Conservation (phyloP, 2,888 invertebrate genomes). For the Apomyelois bistriatella region DNA sequence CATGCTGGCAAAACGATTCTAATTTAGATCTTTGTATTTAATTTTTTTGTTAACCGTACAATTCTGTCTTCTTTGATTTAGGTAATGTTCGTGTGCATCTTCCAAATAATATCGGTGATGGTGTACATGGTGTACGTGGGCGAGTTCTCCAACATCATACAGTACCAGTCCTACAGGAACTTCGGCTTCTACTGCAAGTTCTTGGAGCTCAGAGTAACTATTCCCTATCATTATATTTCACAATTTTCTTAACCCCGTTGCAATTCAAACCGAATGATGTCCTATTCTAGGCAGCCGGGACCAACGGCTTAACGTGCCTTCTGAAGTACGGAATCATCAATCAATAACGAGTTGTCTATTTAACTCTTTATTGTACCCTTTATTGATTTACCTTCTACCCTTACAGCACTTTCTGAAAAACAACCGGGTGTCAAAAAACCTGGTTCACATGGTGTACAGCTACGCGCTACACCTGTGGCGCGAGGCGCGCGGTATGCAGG, state of each 20-base stretch:
- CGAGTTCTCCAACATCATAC: constrained; percentile 65
- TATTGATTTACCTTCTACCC: no score
- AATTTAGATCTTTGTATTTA: no score
- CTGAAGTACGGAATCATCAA: no score
- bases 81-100: constrained; percentile 53
- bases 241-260: no score
- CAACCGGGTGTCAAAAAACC: constrained; percentile 56
- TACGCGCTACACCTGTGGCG: constrained; percentile 60
- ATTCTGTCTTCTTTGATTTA: constrained; percentile 20
- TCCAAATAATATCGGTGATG: constrained; percentile 56
- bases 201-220: constrained; percentile 53
- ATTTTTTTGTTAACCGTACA: neutral
- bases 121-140: constrained; percentile 63
- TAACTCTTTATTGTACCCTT: no score
- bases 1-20: no score
- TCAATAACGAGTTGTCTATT: no score
- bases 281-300: no score
- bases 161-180: constrained; percentile 55
- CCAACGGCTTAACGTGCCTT: no score
- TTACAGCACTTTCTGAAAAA: constrained; percentile 54
- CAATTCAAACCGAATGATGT: no score
- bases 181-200: constrained; percentile 58
- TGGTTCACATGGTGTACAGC: constrained; percentile 47
- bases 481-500: constrained; percentile 53
- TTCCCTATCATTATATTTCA: no score